phyloP scores from a whole-genome alignment of 1,140 invertebrate genomes.

The Panagrolaimus sp. region DNA sequence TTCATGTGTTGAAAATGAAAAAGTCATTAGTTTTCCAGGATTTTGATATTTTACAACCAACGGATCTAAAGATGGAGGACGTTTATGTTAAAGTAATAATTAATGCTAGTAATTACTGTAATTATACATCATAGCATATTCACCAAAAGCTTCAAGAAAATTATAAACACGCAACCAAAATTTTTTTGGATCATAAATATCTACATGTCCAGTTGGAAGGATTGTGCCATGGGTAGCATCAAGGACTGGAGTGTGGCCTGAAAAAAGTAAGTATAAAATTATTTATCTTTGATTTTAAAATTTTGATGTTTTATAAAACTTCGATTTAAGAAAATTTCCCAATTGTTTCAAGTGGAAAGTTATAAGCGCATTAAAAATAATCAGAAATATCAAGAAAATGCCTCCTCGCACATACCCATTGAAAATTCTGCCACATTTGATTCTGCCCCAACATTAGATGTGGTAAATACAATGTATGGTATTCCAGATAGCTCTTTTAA shows the following conservation, averaged over 20 bases:
- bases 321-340: too few species aligned
- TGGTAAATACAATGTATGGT: background rate
- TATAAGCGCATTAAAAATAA: too few species aligned
- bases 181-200: background rate
- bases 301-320: too few species aligned
- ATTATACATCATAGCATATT: background rate
- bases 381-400: too few species aligned
- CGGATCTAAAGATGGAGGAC: background rate
- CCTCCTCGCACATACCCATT: background rate
- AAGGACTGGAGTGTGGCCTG: background rate
- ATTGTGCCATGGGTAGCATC: background rate
- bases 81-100: too few species aligned
- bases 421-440: background rate
- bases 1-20: background rate
- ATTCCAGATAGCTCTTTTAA: background rate
- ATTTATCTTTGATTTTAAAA: too few species aligned
- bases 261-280: too few species aligned
- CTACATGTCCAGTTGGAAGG: background rate
- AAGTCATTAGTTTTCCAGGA: background rate
- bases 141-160: background rate
- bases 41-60: background rate
- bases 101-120: background rate
- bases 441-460: background rate
- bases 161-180: background rate
- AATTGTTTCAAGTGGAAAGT: too few species aligned